Evolutionary conservation across 2,888 invertebrate genomes (phyloP), one percentile per base, ranked within the genome.

Genomic region (Hydriomena furcata): DNA sequence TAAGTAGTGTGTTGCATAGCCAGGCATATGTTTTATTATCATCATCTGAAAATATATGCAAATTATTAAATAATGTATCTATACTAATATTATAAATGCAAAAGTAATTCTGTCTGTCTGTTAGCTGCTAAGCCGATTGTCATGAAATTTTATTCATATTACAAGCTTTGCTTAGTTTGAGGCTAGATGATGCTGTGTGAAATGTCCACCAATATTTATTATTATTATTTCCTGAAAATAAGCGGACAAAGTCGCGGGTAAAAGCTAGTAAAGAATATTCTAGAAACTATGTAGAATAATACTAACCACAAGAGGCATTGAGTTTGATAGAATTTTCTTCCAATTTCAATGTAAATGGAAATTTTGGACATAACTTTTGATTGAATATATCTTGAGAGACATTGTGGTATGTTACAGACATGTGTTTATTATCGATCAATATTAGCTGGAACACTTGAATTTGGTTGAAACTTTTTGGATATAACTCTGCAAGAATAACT

Each of bases 1-100:
- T 87, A 57, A 94, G 83, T 25, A 94, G 79, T 58, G 82, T 87
- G 20, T 90, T 82, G 30, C 76, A 73, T 4, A 94, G 79, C 94
- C 94, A 94, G 27, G 74, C 61, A 36, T 67, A 76, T 37, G 83
- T 76, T 55, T 79, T 80, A 1, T 68, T 63, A 32, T 58, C 44
- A 41, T 54, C 49, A 62, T 75, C 84, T 88, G 57, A 38, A 79
- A 73, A 30, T 4, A 8, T 52, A 51, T 25, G 52, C 21, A 46
- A 5, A 30, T 55, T 12, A 5, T 8, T 34, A n/a, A n/a, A n/a
- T n/a, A n/a, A n/a, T n/a, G n/a, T n/a, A n/a, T n/a, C n/a, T n/a
- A n/a, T n/a, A n/a, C n/a, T n/a, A n/a, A n/a, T n/a, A n/a, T n/a
- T n/a, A n/a, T n/a, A n/a, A n/a, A n/a, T n/a, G n/a, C n/a, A n/a